Evolutionary conservation across 2,888 invertebrate genomes (phyloP).

Genomic region (Leptinotarsa tumamoca): DNA sequence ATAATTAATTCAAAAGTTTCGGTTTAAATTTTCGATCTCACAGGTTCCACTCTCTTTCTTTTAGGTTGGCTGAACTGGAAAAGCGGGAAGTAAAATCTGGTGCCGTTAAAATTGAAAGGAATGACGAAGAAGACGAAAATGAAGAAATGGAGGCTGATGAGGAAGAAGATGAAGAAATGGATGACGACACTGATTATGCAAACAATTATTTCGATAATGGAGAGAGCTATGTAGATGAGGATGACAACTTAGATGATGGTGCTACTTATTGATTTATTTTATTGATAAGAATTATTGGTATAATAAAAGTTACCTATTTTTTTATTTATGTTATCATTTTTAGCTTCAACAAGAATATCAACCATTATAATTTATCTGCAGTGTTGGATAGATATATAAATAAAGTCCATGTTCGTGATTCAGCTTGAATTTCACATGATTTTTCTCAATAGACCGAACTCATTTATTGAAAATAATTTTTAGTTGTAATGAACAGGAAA

Average conservation of each 20-base stretch:
- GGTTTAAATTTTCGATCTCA: too few relatives aligned
- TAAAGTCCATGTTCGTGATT: too few relatives aligned
- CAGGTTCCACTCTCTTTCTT: constrained; percentile 17
- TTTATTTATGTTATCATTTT: not conserved
- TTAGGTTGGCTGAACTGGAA: constrained; percentile 68
- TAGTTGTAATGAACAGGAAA: too few relatives aligned
- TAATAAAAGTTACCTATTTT: not conserved
- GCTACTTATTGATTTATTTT: constrained; percentile 74
- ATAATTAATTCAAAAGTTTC: too few relatives aligned
- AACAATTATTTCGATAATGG: constrained; percentile 91
- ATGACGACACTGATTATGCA: constrained; percentile 89
- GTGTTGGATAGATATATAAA: too few relatives aligned
- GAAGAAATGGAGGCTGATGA: constrained; percentile 72
- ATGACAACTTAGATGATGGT: constrained; percentile 87
- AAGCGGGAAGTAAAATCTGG: constrained; percentile 73
- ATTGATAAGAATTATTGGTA: not conserved
- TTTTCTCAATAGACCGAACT: too few relatives aligned
- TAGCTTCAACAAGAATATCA: not conserved
- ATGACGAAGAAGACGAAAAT: constrained; percentile 69
- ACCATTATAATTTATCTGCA: too few relatives aligned
- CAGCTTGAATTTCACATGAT: too few relatives aligned
- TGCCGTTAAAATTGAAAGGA: constrained; percentile 62
- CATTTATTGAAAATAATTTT: too few relatives aligned
- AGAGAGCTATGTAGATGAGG: constrained; percentile 87
- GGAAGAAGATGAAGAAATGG: constrained; percentile 85